Conservation (phyloP, 2,888 invertebrate species). For the Oscheius onirici region DNA sequence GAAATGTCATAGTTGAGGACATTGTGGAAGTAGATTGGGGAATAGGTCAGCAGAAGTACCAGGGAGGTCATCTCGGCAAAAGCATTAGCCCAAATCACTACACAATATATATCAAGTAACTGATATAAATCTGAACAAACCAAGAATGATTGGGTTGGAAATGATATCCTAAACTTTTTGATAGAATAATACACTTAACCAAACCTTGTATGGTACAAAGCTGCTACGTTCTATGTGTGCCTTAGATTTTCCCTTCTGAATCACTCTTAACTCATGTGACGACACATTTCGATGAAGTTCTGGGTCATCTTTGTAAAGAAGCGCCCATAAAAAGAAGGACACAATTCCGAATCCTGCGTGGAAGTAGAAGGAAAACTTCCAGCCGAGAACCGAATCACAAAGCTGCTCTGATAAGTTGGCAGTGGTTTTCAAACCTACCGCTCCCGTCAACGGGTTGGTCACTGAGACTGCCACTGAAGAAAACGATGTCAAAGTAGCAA, state of each 20-base stretch:
- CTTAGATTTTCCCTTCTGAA: conserved; percentile 61
- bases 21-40: conserved; percentile 63
- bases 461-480: conserved; percentile 58
- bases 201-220: conserved; percentile 62
- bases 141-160: conserved; percentile 53
- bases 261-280: conserved; percentile 50
- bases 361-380: conserved; percentile 65
- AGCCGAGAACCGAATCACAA: conserved; percentile 56
- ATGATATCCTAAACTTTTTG: conserved; percentile 51
- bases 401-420: conserved; percentile 38
- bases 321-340: conserved; percentile 48
- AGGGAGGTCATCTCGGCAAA: conserved; percentile 64
- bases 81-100: conserved; percentile 63
- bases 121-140: too few relatives aligned
- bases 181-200: too few relatives aligned
- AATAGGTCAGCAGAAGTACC: conserved; percentile 64
- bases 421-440: conserved; percentile 35
- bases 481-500: conserved; percentile 64
- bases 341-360: conserved; percentile 48
- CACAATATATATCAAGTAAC: too few relatives aligned
- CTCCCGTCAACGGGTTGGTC: conserved; percentile 64
- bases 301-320: conserved; percentile 57
- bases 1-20: conserved; percentile 55
- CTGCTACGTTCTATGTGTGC: conserved; percentile 62
- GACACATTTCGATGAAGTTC: conserved; percentile 44